phyloP scores from a whole-genome alignment of 2,888 invertebrate genomes.

The Abscondita cerata region DNA sequence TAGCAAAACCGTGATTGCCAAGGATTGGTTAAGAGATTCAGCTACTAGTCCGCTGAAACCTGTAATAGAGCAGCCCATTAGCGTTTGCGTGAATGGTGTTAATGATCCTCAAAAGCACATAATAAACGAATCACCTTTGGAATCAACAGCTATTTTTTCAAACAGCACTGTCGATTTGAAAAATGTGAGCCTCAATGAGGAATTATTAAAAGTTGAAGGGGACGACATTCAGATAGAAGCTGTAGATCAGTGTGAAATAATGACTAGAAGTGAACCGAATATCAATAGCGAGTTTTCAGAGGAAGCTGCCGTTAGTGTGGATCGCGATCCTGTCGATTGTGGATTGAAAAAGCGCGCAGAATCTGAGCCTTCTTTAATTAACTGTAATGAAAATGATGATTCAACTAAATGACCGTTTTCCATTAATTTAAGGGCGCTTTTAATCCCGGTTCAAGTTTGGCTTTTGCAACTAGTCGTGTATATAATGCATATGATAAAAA shows the following conservation, averaged over 20 bases:
- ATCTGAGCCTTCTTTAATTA: constrained; percentile 69
- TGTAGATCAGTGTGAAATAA: constrained; percentile 56
- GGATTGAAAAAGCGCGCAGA: constrained; percentile 66
- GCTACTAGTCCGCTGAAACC: constrained; percentile 56
- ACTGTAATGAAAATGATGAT: constrained; percentile 59
- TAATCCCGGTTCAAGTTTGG: constrained; percentile 9
- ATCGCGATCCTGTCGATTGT: constrained; percentile 48
- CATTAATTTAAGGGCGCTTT: not conserved
- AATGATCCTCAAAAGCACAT: constrained; percentile 18
- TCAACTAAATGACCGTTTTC: constrained; percentile 18
- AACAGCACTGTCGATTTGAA: constrained; percentile 87
- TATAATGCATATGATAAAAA: constrained; percentile 10
- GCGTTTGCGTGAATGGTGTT: constrained; percentile 33
- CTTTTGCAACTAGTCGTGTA: constrained; percentile 22
- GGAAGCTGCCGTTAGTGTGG: constrained; percentile 54
- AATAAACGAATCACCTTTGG: constrained; percentile 55
- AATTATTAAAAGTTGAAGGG: constrained; percentile 64
- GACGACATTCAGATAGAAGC: constrained; percentile 54
- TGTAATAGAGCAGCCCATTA: constrained; percentile 36
- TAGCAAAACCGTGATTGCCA: constrained; percentile 34
- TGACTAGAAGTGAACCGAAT: constrained; percentile 69
- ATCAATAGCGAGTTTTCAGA: constrained; percentile 60
- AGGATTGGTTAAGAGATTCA: constrained; percentile 48
- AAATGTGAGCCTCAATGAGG: constrained; percentile 82
- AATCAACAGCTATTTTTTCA: constrained; percentile 80